These are phyloP conservation scores for Hemistola chrysoprasaria DNA, from an alignment of 2,888 invertebrate genomes.

Conservation along the genomic window DNA sequence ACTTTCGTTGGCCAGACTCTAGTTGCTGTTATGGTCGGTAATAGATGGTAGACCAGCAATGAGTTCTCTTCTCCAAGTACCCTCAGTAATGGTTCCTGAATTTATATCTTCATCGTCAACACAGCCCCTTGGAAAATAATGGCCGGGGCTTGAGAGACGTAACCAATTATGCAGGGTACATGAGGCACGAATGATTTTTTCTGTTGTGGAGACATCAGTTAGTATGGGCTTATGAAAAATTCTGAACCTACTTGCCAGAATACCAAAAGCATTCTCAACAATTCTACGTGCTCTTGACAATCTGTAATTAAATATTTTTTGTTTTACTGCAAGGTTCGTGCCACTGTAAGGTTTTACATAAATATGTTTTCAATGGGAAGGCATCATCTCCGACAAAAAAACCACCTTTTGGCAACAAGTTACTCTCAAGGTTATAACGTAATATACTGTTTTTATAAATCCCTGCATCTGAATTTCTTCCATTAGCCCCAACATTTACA, in stretches of 20 bases:
- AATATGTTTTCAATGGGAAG: constrained; percentile 18
- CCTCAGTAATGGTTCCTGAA: constrained; percentile 14
- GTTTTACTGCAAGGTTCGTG: constrained; percentile 10
- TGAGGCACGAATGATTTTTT: constrained; percentile 21
- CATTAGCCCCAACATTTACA: constrained; percentile 20
- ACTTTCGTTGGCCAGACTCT: too few relatives aligned
- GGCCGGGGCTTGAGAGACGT: constrained; percentile 14
- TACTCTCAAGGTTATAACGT: constrained; percentile 9
- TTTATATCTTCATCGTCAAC: constrained; percentile 20
- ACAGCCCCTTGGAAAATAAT: constrained; percentile 19
- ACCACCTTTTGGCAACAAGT: constrained; percentile 12
- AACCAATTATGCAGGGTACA: constrained; percentile 29
- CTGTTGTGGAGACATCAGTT: constrained; percentile 11
- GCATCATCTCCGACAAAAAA: constrained; percentile 15
- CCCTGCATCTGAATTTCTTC: constrained; percentile 10
- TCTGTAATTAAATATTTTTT: constrained; percentile 24
- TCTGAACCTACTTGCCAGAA: constrained; percentile 12
- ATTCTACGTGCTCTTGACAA: constrained; percentile 22
- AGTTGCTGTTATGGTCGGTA: constrained; percentile 17
- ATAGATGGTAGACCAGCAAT: constrained; percentile 19
- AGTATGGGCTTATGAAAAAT: constrained; percentile 23
- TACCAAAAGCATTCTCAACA: constrained; percentile 23
- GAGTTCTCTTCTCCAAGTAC: constrained; percentile 20
- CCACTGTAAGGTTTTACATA: constrained; percentile 17
- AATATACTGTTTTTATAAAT: constrained; percentile 4